Percentiles rank a stretch among this genome's conserved stretches.
phyloP scores from a whole-genome alignment of 2,113 vertebrate species.

The Poecile atricapillus region DNA sequence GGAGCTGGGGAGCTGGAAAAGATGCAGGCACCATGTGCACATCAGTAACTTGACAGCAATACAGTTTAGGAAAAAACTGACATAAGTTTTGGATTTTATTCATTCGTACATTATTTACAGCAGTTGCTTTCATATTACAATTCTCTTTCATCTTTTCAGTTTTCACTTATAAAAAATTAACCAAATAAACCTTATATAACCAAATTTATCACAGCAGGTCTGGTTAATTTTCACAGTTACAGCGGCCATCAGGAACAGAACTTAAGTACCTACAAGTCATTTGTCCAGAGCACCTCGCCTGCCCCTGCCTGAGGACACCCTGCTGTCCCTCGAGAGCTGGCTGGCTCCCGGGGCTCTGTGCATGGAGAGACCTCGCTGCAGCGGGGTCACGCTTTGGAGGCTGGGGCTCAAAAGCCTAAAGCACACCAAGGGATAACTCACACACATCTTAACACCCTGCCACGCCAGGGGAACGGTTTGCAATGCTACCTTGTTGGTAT shows the following conservation, averaged over 20 bases:
- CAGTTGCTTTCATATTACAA: constrained; percentile 88
- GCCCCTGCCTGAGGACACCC: not conserved
- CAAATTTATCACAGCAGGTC: constrained; percentile 78
- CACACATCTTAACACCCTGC: not conserved
- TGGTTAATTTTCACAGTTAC: constrained; percentile 74
- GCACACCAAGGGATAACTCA: not conserved
- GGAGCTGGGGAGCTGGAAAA: not conserved
- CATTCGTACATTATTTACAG: constrained; percentile 91
- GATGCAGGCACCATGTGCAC: not conserved
- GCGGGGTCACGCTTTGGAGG: accelerated
- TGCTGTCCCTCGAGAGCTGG: not conserved
- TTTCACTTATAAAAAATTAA: constrained; percentile 79
- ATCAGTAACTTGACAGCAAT: constrained; percentile 14
- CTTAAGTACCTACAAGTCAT: constrained; percentile 73
- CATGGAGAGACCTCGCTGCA: not conserved
- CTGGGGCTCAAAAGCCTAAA: not conserved
- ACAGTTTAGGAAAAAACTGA: constrained; percentile 60
- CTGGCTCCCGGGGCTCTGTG: not conserved
- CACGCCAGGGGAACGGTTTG: not conserved
- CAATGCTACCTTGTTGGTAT: accelerated
- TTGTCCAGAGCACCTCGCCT: constrained; percentile 39
- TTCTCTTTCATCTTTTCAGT: constrained; percentile 88
- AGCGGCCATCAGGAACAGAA: constrained; percentile 68
- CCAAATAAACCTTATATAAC: constrained; percentile 77
- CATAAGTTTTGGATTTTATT: constrained; percentile 73